These are phyloP conservation scores for Montifringilla adamsi DNA, from an alignment of 2,113 vertebrate genomes.

Conservation along the genomic window DNA sequence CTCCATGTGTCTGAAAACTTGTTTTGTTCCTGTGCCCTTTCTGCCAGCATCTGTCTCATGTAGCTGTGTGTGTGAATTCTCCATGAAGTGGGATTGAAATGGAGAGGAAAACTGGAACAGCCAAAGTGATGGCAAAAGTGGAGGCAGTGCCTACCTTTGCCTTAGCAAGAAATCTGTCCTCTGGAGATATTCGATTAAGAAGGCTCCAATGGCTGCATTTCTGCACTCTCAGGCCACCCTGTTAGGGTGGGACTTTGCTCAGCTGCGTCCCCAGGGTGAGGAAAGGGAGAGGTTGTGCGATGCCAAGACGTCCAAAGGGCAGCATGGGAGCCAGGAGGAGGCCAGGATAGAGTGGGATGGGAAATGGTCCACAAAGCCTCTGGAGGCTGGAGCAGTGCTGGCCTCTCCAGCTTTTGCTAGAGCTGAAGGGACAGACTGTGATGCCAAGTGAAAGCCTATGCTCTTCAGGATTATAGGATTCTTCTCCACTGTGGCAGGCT, in stretches of 20 bases:
- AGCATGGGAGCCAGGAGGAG: not conserved
- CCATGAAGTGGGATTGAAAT: not conserved
- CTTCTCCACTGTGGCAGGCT: not conserved
- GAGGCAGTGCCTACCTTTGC: not conserved
- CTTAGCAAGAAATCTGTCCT: not conserved
- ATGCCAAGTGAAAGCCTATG: not conserved
- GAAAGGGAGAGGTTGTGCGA: not conserved
- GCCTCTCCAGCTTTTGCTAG: not conserved
- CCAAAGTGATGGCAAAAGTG: not conserved
- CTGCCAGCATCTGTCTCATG: not conserved
- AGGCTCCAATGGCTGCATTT: not conserved
- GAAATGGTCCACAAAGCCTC: not conserved
- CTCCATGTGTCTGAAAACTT: not conserved
- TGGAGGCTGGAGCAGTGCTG: not conserved
- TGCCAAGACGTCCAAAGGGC: slow-evolving; percentile 17
- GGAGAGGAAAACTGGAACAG: not conserved
- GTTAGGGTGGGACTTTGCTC: slow-evolving; percentile 22
- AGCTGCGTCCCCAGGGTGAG: not conserved
- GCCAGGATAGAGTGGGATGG: not conserved
- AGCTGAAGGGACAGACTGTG: not conserved
- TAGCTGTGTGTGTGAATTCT: not conserved
- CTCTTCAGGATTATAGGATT: not conserved
- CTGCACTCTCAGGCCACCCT: not conserved
- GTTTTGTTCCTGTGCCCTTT: not conserved
- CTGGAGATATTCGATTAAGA: not conserved